Evolutionary conservation across 2,888 invertebrate species (phyloP).

Genomic region (Diaprepes abbreviatus): DNA sequence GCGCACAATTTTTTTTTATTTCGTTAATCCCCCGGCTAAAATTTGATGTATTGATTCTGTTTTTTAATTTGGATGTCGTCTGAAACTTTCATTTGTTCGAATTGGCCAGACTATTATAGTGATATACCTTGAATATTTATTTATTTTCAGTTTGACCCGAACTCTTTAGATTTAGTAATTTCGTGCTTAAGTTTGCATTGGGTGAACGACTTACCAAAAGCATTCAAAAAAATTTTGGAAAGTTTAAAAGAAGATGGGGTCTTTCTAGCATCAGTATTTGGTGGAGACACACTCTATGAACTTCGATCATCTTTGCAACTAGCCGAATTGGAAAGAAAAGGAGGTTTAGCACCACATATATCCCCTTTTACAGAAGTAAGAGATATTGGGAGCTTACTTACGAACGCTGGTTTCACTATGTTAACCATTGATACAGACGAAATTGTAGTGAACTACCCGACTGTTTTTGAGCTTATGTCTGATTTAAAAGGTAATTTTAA

Average conservation of each 20-base stretch:
- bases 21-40: too few relatives aligned
- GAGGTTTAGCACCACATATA: constrained; percentile 90
- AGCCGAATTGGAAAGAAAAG: constrained; percentile 91
- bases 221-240: constrained; percentile 77
- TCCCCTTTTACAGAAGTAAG: constrained; percentile 90
- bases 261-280: constrained; percentile 93
- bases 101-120: too few relatives aligned
- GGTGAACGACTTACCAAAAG: constrained; percentile 97
- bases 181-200: constrained; percentile 93
- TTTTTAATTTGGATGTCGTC: too few relatives aligned
- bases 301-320: constrained; percentile 90
- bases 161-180: constrained; percentile 88
- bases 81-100: too few relatives aligned
- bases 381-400: constrained; percentile 91
- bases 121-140: too few relatives aligned
- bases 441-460: constrained; percentile 89
- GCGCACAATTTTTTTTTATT: too few relatives aligned
- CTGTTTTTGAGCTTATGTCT: constrained; percentile 93
- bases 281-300: constrained; percentile 95
- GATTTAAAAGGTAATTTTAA: constrained; percentile 86
- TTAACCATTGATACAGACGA: constrained; percentile 96
- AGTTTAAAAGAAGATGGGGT: constrained; percentile 91
- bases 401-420: constrained; percentile 89
- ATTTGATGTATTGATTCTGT: too few relatives aligned
- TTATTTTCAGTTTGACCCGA: constrained; percentile 71